Conservation (phyloP, 2,888 invertebrate genomes). For the Polydrusus tereticollis region DNA sequence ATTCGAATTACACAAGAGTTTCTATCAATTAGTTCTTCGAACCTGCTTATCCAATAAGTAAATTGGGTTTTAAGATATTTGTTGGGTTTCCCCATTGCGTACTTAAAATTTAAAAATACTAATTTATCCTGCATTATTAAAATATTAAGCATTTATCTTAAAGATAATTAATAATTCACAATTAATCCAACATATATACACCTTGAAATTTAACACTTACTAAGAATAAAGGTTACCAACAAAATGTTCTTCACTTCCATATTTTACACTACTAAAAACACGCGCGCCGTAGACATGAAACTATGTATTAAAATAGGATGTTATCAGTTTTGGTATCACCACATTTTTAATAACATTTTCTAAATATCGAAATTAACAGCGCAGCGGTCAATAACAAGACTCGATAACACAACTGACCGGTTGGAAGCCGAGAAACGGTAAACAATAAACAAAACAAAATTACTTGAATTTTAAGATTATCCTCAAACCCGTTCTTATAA, state of each 20-base stretch:
- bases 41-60: too few relatives aligned
- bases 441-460: slow-evolving; percentile 2
- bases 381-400: not conserved
- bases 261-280: not conserved
- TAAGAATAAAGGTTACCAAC: not conserved
- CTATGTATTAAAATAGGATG: too few relatives aligned
- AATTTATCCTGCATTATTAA: too few relatives aligned
- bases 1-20: too few relatives aligned
- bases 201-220: not conserved
- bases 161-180: not conserved
- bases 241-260: not conserved
- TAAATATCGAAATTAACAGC: not conserved
- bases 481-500: not conserved
- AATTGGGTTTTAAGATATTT: too few relatives aligned
- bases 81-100: too few relatives aligned
- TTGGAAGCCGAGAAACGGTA: not conserved
- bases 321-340: not conserved
- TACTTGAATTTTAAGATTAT: not conserved
- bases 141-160: not conserved
- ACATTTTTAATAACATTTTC: not conserved
- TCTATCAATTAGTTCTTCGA: too few relatives aligned
- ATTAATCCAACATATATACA: not conserved
- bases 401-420: not conserved
- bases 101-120: too few relatives aligned
- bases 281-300: not conserved